Evolutionary conservation across 2,797 vertebrate genomes (phyloP).

Genomic region (Hemitrygon akajei): DNA sequence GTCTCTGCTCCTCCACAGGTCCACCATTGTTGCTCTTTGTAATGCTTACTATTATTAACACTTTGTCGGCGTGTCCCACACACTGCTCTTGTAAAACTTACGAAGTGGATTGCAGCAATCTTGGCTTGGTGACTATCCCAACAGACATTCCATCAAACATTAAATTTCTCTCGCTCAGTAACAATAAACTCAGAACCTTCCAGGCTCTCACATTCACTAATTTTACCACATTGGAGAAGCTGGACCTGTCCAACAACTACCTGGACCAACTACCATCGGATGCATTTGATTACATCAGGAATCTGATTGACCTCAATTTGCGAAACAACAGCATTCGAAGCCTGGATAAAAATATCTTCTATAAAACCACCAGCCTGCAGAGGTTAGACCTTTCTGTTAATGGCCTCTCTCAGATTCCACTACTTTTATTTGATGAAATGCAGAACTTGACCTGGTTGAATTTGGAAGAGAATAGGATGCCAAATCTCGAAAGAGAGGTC

Average conservation of each 20-base stretch:
- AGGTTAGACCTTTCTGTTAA: constrained; percentile 90
- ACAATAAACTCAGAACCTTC: constrained; percentile 83
- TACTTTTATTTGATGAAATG: constrained; percentile 78
- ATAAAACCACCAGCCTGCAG: constrained; percentile 69
- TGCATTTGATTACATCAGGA: constrained; percentile 78
- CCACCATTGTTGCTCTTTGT: constrained; percentile 70
- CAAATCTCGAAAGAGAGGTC: constrained; percentile 82
- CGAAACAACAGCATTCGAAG: constrained; percentile 89
- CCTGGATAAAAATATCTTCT: constrained; percentile 79
- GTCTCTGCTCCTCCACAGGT: constrained; percentile 58
- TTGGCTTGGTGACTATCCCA: constrained; percentile 76
- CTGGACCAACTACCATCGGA: constrained; percentile 83
- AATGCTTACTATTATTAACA: constrained; percentile 55
- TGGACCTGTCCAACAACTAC: constrained; percentile 97
- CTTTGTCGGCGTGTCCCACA: constrained; percentile 73
- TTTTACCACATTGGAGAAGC: constrained; percentile 77
- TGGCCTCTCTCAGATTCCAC: constrained; percentile 76
- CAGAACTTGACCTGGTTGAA: constrained; percentile 82
- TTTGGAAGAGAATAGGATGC: constrained; percentile 81
- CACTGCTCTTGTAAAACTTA: constrained; percentile 72
- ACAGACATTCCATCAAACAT: constrained; percentile 74
- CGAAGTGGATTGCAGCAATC: constrained; percentile 82
- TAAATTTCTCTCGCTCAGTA: constrained; percentile 80
- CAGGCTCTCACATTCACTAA: constrained; percentile 77
- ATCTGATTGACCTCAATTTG: constrained; percentile 80